A percentile compares a stretch with the other conserved stretches of the same genome.
Evolutionary conservation across 2,797 vertebrate genomes (phyloP).

Genomic region (Botia almorhae): DNA sequence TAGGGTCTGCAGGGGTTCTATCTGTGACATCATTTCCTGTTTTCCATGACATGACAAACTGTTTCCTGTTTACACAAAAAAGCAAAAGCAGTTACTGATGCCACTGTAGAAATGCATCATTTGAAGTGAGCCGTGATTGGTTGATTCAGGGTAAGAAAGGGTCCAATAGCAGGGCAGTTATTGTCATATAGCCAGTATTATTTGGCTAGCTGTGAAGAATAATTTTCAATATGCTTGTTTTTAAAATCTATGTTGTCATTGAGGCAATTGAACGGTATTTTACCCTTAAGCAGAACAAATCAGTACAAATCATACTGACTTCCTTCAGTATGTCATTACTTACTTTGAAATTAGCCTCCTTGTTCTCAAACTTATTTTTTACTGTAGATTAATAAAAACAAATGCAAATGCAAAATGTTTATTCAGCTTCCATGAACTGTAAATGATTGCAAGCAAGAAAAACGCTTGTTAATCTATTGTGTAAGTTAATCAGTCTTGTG

Average conservation of each 20-base stretch:
- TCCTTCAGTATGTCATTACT: not conserved
- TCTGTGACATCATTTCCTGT: not conserved
- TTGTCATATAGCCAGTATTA: too few species aligned
- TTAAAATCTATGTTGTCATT: not conserved
- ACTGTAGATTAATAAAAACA: not conserved
- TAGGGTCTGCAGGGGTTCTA: not conserved
- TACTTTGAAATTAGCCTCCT: not conserved
- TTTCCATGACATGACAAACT: too few species aligned
- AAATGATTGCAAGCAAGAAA: not conserved
- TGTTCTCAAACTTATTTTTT: not conserved
- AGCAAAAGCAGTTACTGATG: too few species aligned
- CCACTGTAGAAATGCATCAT: too few species aligned
- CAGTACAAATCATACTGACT: not conserved
- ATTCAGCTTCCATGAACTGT: conserved; percentile 19
- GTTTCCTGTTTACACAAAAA: too few species aligned
- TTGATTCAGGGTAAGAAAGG: too few species aligned
- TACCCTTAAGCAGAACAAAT: not conserved
- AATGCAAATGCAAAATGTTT: conserved; percentile 4
- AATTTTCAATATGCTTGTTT: not conserved
- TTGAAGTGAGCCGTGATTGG: too few species aligned
- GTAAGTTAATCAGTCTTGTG: conserved; percentile 8
- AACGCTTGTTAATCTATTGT: conserved; percentile 21
- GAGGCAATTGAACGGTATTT: not conserved
- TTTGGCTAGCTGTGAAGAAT: not conserved
- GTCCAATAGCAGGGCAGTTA: too few species aligned